Conservation (phyloP, 2,888 invertebrate genomes). For the Eumerus sabulonum region DNA sequence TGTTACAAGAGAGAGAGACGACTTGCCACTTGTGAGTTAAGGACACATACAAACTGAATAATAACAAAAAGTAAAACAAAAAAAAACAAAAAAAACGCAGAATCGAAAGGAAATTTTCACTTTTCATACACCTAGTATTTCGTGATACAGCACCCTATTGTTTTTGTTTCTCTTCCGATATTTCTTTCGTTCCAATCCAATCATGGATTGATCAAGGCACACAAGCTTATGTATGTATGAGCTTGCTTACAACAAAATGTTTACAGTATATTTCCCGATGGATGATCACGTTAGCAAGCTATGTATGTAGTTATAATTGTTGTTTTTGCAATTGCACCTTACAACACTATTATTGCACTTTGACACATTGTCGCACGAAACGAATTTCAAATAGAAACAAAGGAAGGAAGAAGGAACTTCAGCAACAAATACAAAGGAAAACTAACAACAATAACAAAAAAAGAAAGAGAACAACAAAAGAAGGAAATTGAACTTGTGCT, state of each 20-base stretch:
- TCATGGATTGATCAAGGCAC: no score
- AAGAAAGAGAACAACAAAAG: constrained; percentile 16
- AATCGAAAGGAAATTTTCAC: constrained; percentile 50
- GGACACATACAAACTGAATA: no score
- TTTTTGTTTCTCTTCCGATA: constrained; percentile 19
- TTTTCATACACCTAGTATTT: constrained; percentile 35
- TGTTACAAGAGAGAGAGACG: no score
- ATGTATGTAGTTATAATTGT: constrained; percentile 1
- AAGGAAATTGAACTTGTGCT: not conserved
- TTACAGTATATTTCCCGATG: not conserved
- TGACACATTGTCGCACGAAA: not conserved
- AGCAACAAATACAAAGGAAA: constrained; percentile 8
- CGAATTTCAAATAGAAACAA: no score
- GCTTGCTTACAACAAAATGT: not conserved
- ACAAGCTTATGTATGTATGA: no score
- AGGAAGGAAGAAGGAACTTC: no score
- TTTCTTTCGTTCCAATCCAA: no score
- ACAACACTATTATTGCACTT: not conserved
- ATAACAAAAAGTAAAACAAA: no score
- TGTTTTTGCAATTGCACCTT: no score
- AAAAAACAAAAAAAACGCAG: no score
- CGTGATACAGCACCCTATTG: constrained; percentile 60
- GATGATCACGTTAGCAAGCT: constrained; percentile 22
- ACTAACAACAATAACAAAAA: constrained; percentile 8
- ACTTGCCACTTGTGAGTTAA: no score